A percentile compares a stretch with the other conserved stretches of the same genome.
phyloP scores from a whole-genome alignment of 2,888 invertebrate genomes.

The Maniola hyperantus region DNA sequence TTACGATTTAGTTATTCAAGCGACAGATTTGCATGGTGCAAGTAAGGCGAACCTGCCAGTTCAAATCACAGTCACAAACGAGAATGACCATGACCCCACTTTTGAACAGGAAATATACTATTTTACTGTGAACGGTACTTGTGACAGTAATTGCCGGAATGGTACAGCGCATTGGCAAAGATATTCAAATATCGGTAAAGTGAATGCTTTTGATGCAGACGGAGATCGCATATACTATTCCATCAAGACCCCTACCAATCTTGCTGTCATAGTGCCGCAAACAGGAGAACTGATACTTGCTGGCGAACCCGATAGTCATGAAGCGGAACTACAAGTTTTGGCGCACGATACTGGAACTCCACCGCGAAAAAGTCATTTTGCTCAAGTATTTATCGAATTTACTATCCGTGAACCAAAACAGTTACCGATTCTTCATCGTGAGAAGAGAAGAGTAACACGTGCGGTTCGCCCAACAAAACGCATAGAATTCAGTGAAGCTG shows the following conservation, averaged over 20 bases:
- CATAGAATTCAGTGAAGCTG: conserved; percentile 95
- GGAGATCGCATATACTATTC: conserved; percentile 96
- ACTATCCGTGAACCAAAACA: conserved; percentile 82
- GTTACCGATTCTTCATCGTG: conserved; percentile 85
- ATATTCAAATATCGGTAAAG: conserved; percentile 92
- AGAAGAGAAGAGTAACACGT: conserved; percentile 91
- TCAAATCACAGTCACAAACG: conserved; percentile 89
- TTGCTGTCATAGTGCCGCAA: conserved; percentile 95
- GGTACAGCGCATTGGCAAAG: conserved; percentile 87
- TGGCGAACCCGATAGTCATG: conserved; percentile 87
- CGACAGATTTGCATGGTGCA: conserved; percentile 89
- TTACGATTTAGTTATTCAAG: conserved; percentile 90
- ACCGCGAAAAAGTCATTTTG: conserved; percentile 87
- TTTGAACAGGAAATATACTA: conserved; percentile 91
- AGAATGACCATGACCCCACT: conserved; percentile 95
- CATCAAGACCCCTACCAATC: conserved; percentile 89
- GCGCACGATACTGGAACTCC: conserved; percentile 92
- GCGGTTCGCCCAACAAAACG: conserved; percentile 97
- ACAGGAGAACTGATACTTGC: conserved; percentile 94
- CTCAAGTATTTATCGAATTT: conserved; percentile 90
- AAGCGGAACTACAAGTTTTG: conserved; percentile 88
- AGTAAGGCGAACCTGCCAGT: conserved; percentile 92
- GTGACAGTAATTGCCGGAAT: conserved; percentile 82
- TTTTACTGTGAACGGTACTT: conserved; percentile 87
- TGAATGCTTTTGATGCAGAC: conserved; percentile 94